Evolutionary conservation across 2,797 vertebrate genomes (phyloP).

Genomic region (Ciconia nigra): DNA sequence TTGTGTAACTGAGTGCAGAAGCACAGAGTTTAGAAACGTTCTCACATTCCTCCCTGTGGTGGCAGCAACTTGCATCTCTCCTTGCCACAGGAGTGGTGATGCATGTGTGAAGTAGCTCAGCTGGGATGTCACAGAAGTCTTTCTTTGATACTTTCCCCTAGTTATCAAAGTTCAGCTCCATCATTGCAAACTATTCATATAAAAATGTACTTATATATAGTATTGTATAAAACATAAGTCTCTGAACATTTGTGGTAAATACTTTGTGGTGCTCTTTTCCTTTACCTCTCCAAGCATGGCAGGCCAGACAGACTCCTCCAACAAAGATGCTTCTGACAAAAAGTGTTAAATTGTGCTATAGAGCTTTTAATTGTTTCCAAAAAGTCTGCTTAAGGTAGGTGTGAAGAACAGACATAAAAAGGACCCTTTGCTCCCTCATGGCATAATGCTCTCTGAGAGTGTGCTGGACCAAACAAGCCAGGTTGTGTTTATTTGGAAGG

Average conservation of each 20-base stretch:
- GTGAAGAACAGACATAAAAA: not conserved
- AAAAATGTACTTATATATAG: rapidly evolving
- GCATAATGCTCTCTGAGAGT: not conserved
- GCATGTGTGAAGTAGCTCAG: not conserved
- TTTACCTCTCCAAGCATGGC: not conserved
- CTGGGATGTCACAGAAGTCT: not conserved
- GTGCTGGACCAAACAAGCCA: not conserved
- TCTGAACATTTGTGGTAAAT: rapidly evolving
- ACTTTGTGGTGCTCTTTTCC: not conserved
- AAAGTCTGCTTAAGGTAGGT: not conserved
- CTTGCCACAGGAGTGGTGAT: not conserved
- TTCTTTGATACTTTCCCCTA: not conserved
- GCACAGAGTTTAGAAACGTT: not conserved
- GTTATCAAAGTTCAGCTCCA: not conserved
- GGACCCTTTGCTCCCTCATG: not conserved
- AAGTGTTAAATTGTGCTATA: not conserved
- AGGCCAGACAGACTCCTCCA: not conserved
- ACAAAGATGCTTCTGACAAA: not conserved
- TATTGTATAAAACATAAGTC: rapidly evolving
- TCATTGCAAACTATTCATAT: not conserved
- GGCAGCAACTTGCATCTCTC: not conserved
- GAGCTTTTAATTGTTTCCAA: not conserved
- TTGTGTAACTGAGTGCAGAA: not conserved
- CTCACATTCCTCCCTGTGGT: not conserved
- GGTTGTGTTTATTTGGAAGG: not conserved